Evolutionary conservation across 53 echinoderm and acorn worm species (phyloP).

Genomic region (Arbacia lixula): DNA sequence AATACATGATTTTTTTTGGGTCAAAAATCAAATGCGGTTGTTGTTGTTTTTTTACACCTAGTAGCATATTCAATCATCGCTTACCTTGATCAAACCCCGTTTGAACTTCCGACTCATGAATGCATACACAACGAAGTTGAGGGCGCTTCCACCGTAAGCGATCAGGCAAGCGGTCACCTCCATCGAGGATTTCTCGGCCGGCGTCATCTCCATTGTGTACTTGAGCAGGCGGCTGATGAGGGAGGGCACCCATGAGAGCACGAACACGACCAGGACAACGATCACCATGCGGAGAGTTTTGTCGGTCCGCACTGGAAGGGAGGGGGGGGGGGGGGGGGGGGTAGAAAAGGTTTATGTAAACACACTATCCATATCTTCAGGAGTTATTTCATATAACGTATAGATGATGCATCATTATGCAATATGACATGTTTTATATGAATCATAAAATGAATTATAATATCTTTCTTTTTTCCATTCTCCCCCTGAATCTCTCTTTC

Average conservation of each 20-base stretch:
- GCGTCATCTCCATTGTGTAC: constrained; percentile 55
- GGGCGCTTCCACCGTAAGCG: constrained; percentile 88
- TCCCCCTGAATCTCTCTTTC: no score
- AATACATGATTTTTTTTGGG: no score
- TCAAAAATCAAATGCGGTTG: no score
- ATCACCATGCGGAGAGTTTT: constrained; percentile 94
- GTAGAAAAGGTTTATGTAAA: no score
- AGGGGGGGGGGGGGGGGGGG: not conserved
- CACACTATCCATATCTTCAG: no score
- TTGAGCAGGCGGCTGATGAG: constrained; percentile 85
- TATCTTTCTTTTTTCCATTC: no score
- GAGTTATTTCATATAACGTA: no score
- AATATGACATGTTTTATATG: no score
- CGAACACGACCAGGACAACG: constrained; percentile 84
- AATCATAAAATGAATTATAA: no score
- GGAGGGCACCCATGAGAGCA: constrained; percentile 86
- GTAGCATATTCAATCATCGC: no score
- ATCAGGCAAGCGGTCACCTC: constrained; percentile 87
- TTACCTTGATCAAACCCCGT: constrained; percentile 69
- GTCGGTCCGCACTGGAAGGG: constrained; percentile 60
- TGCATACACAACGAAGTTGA: constrained; percentile 92
- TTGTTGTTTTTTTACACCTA: not conserved
- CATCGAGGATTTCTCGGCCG: constrained; percentile 49
- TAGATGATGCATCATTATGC: no score
- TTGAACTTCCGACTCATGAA: constrained; percentile 93